These are phyloP conservation scores for Anthopleura xanthogrammica DNA, from an alignment of 92 coral and sea anemone species.

Conservation along the genomic window DNA sequence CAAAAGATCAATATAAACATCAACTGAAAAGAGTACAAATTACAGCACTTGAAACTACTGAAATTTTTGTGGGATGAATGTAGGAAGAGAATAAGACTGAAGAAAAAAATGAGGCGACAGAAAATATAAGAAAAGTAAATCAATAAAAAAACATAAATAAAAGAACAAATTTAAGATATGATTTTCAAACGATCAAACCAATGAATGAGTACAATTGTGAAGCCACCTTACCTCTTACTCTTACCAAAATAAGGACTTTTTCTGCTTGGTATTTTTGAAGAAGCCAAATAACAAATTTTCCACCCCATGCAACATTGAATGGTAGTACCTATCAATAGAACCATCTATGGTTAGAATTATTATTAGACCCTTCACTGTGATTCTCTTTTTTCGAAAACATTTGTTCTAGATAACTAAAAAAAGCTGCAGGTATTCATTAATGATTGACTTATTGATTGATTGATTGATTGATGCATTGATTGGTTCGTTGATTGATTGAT, in stretches of 20 bases:
- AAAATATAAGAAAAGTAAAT: too few relatives aligned
- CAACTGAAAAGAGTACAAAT: background rate
- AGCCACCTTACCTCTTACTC: slow-evolving; percentile 60
- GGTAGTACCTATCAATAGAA: slow-evolving; percentile 66
- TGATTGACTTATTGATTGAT: too few relatives aligned
- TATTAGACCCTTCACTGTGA: background rate
- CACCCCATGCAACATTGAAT: slow-evolving; percentile 79
- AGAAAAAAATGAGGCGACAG: slow-evolving; percentile 15
- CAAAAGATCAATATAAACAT: background rate
- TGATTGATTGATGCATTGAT: too few relatives aligned
- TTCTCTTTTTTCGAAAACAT: background rate
- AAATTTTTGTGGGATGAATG: background rate
- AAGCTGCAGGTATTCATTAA: too few relatives aligned
- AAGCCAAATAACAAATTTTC: slow-evolving; percentile 73
- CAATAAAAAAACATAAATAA: background rate
- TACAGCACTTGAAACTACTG: background rate
- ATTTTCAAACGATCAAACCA: background rate
- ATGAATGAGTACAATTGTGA: background rate
- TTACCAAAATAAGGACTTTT: slow-evolving; percentile 59
- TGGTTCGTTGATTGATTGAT: too few relatives aligned
- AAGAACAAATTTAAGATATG: background rate
- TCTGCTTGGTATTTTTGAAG: slow-evolving; percentile 49
- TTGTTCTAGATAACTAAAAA: background rate
- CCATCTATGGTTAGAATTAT: background rate
- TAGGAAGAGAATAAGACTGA: background rate